Conservation (phyloP, 2,888 invertebrate species). For the Oligia strigilis region DNA sequence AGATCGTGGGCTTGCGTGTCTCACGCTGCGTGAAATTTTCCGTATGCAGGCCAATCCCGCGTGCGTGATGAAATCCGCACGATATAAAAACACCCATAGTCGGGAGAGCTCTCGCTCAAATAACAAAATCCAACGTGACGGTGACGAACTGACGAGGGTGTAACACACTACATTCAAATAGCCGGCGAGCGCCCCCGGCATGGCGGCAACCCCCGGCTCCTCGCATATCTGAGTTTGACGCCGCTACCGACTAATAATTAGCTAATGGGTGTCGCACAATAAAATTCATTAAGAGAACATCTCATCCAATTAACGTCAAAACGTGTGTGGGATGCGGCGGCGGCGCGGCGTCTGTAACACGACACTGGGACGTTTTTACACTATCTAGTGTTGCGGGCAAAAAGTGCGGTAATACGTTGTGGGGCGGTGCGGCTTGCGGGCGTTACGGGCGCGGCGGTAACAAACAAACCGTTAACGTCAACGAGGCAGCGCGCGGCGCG, state of each 20-base stretch:
- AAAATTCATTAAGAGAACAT: slow-evolving; percentile 70
- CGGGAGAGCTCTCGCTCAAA: neutral
- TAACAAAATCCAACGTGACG: slow-evolving; percentile 24
- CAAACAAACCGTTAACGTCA: slow-evolving; percentile 79
- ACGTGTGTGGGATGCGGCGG: slow-evolving; percentile 32
- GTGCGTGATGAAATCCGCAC: no score
- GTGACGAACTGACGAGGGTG: slow-evolving; percentile 19
- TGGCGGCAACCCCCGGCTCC: slow-evolving; percentile 3
- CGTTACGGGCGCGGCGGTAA: slow-evolving; percentile 34
- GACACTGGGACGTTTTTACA: slow-evolving; percentile 63
- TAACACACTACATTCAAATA: slow-evolving; percentile 43
- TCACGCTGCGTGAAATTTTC: no score
- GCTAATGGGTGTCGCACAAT: slow-evolving; percentile 70
- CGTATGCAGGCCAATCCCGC: no score
- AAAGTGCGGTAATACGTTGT: slow-evolving; percentile 67
- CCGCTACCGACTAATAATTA: slow-evolving; percentile 65
- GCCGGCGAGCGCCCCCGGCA: slow-evolving; percentile 18
- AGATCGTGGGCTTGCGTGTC: no score
- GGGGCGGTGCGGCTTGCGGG: slow-evolving; percentile 44
- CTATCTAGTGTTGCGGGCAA: slow-evolving; percentile 55
- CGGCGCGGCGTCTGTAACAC: slow-evolving; percentile 70
- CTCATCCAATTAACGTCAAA: slow-evolving; percentile 71
- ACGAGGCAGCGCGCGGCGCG: slow-evolving; percentile 65
- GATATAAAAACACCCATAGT: neutral
- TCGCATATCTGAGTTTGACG: slow-evolving; percentile 18